Evolutionary conservation across 2,888 invertebrate genomes (phyloP), one percentile per base, ranked within the genome.

Genomic region (Mythimna albipuncta): DNA sequence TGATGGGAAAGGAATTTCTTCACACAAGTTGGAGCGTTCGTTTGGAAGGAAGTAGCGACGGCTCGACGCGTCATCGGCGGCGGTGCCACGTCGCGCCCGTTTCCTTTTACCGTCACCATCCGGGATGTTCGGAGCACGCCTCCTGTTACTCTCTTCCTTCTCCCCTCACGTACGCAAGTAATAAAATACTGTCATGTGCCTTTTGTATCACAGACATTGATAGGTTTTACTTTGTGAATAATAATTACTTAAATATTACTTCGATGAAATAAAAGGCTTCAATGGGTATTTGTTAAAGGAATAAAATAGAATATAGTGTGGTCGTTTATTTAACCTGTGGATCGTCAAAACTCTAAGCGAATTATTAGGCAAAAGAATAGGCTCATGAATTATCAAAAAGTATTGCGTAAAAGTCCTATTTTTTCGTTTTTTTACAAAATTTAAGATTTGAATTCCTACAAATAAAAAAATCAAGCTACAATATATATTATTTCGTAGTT

Each of bases 61-160:
- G 78, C 65, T 62, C 47, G 72, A 58, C 85, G 72, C 83, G 80
- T 86, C 84, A 74, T 76, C 87, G 67, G 71, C 61, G 64, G 71
- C 71, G 76, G 65, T 77, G 61, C 59, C 68, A 78, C 77, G 87
- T 85, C 90, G 87, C 87, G 87, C 87, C 85, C 75, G 87, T 86
- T 92, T 91, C 93, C 92, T 91, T 86, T 81, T 88, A 84, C 79
- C 89, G 89, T 86, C 89, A 82, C 85, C 90, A 92, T 92, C 92
- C 92, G 90, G 93, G 93, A 93, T 90, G 91, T 84, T 85, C 85
- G 86, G 77, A 84, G 77, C 88, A 86, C 88, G 89, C 88, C 89
- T 91, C 89, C 85, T 89, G 84, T 87, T 87, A 70, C 80, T 84
- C 84, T 87, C 87, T 91, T 92, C 92, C 91, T 91, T 89, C 89